Conservation (phyloP, 2,888 invertebrate genomes). For the Synergus laeviventris region DNA sequence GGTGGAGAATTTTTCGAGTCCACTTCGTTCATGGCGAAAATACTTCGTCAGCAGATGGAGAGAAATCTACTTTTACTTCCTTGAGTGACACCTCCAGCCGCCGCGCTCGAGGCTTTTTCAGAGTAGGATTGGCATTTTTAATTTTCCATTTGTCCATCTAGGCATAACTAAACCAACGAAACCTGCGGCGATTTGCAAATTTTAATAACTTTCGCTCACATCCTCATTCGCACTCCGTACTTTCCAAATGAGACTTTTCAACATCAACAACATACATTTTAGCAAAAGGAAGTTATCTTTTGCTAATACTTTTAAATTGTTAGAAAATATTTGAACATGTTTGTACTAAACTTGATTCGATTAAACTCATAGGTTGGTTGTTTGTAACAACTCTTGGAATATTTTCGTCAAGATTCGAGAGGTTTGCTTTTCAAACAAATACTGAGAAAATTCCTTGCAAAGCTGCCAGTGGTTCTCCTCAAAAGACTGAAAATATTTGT, state of each 20-base stretch:
- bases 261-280: too few species aligned
- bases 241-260: too few species aligned
- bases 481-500: neutral
- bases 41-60: neutral
- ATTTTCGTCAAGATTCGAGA: neutral
- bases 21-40: slow-evolving; percentile 11
- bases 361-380: neutral
- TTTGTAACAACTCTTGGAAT: neutral
- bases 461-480: neutral
- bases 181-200: slow-evolving; percentile 12
- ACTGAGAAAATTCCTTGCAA: neutral
- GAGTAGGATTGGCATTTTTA: slow-evolving; percentile 46
- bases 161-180: neutral
- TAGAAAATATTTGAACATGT: neutral
- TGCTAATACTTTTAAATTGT: neutral
- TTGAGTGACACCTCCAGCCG: slow-evolving; percentile 31
- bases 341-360: neutral
- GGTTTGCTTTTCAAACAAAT: slow-evolving; percentile 37
- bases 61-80: slow-evolving; percentile 23
- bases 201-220: neutral
- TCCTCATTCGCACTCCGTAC: neutral
- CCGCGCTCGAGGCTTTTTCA: slow-evolving; percentile 5
- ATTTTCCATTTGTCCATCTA: slow-evolving; percentile 45
- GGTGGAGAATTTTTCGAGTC: neutral
- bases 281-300: too few species aligned